Conservation (phyloP, 2,888 invertebrate species). For the Sussaba pulchella region DNA sequence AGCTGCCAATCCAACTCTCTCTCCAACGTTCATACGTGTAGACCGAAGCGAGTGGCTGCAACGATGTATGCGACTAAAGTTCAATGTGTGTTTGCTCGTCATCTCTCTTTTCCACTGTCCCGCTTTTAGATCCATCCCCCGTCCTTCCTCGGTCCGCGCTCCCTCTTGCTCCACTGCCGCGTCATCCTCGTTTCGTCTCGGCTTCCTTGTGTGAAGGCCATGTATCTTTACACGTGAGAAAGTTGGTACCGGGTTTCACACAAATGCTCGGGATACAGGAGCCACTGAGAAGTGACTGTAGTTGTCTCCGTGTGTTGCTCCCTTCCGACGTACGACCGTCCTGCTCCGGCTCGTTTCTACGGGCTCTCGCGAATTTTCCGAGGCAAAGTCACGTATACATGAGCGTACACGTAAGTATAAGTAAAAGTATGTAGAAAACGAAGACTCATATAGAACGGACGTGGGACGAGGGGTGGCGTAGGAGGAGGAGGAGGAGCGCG, state of each 20-base stretch:
- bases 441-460: constrained; percentile 60
- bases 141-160: constrained; percentile 13
- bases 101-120: constrained; percentile 59
- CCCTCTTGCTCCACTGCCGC: constrained; percentile 29
- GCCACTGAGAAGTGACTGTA: constrained; percentile 43
- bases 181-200: constrained; percentile 55
- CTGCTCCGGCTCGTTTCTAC: constrained; percentile 25
- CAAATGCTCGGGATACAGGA: constrained; percentile 68
- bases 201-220: constrained; percentile 24
- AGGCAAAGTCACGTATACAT: constrained; percentile 53
- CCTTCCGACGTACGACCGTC: constrained; percentile 20
- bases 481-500: constrained; percentile 24
- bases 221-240: constrained; percentile 64
- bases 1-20: constrained; percentile 83
- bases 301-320: constrained; percentile 29
- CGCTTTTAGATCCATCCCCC: constrained; percentile 19
- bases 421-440: constrained; percentile 63
- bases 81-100: constrained; percentile 65
- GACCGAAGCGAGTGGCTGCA: constrained; percentile 22
- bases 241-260: constrained; percentile 63
- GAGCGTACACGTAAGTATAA: constrained; percentile 59
- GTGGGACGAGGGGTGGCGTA: constrained; percentile 63
- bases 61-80: constrained; percentile 58
- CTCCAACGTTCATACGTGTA: constrained; percentile 76
- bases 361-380: constrained; percentile 51